phyloP scores from a whole-genome alignment of 2,113 vertebrate species.

The Crotalus tigris region DNA sequence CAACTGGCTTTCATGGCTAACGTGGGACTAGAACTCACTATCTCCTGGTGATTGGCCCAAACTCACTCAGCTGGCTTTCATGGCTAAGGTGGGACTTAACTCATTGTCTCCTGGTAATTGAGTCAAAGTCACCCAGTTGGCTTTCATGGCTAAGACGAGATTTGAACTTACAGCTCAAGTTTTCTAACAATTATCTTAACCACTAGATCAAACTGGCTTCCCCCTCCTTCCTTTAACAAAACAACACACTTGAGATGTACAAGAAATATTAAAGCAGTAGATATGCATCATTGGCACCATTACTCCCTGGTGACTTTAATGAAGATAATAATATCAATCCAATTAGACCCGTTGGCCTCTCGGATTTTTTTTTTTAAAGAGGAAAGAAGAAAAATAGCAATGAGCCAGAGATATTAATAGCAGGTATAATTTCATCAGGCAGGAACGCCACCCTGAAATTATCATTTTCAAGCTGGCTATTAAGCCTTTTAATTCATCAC shows the following conservation, averaged over 20 bases:
- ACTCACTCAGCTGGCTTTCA: no score
- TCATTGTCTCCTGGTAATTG: no score
- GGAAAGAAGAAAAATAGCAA: slow-evolving; percentile 5
- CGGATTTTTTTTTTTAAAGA: not conserved
- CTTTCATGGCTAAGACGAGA: not conserved
- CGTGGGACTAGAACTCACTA: no score
- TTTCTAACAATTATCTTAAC: not conserved
- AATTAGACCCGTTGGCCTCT: slow-evolving; percentile 24
- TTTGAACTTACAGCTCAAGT: not conserved
- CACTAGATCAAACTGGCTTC: not conserved
- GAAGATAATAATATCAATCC: slow-evolving; percentile 32
- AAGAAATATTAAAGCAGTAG: slow-evolving; percentile 23
- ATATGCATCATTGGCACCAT: not conserved
- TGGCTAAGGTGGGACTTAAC: no score
- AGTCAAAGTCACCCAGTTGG: no score
- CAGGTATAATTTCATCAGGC: slow-evolving; percentile 33
- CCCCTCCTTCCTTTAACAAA: not conserved
- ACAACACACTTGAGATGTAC: not conserved
- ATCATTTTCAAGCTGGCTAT: slow-evolving; percentile 33
- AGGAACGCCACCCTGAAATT: slow-evolving; percentile 2
- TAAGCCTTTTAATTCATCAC: slow-evolving; percentile 29
- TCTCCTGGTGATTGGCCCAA: no score
- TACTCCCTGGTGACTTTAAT: slow-evolving; percentile 19
- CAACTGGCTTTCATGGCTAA: no score
- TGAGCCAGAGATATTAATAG: slow-evolving; percentile 24